Evolutionary conservation across 2,888 invertebrate species (phyloP), one percentile per base, ranked within the genome.

Genomic region (Hermodice carunculata): DNA sequence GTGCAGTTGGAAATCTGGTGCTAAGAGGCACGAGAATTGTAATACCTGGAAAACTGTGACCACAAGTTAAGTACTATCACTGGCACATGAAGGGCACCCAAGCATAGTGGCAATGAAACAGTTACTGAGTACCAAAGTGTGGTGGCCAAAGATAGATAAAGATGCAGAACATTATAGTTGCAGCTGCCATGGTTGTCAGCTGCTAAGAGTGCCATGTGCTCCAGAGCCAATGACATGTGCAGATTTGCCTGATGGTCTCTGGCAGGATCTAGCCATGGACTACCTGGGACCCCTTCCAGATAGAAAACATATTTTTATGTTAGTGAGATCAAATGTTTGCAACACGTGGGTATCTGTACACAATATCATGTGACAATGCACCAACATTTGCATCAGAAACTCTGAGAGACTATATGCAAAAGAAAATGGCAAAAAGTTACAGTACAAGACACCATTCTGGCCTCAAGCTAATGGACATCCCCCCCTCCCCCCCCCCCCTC

Each of bases 121-220:
- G n/a, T 17, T 42, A 26, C 31, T 66, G 1, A 5, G 66, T 19
- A 31, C 43, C 19, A 66, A 54, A 31, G 56, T 52, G 1, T 64
- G 64, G 64, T 64, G 53, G 53, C 60, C 64, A 46, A 46, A 28
- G n/a, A n/a, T n/a, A n/a, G n/a, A n/a, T n/a, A n/a, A n/a, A n/a
- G 26, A 60, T 8, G 59, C 54, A 44, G 64, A 64, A 48, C 37
- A 24, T 5, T 28, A 8, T n/a, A 24, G 59, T 4, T 53, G 53
- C 11, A 14, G 28, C 2, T 54, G 49, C 29, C 37, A 42, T 49
- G 43, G 42, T 17, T 56, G 61, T 28, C 56, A 56, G 32, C 31
- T 49, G 14, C 44, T 46, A 4, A 42, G 26, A 19, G 14, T 42
- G 1, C 5, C 17, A 37, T 17, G 46, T 14, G 44, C 29, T 1